Conservation (phyloP, 2,888 invertebrate species). For the Pomacea canaliculata region DNA sequence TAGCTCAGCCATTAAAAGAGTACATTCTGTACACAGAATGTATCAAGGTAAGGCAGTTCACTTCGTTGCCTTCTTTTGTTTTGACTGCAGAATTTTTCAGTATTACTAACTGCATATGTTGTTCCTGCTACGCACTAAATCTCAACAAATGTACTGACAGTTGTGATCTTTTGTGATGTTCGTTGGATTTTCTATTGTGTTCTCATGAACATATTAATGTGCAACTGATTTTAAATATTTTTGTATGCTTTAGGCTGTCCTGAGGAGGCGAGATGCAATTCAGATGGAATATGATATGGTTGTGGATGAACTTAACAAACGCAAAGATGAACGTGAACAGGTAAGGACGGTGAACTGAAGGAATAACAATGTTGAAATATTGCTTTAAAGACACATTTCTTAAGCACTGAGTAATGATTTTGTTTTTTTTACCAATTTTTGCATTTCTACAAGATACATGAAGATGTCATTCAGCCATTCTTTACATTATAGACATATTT, state of each 20-base stretch:
- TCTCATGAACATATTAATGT: too few species aligned
- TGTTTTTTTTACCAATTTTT: neutral
- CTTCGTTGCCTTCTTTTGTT: neutral
- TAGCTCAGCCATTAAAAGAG: constrained; percentile 73
- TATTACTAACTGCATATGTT: too few species aligned
- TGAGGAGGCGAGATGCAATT: constrained; percentile 76
- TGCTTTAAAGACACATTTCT: neutral
- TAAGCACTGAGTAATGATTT: neutral
- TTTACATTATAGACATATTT: too few species aligned
- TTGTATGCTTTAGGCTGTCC: constrained; percentile 67
- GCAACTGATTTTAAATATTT: too few species aligned
- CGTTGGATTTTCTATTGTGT: too few species aligned
- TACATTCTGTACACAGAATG: constrained; percentile 79
- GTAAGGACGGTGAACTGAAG: constrained; percentile 63
- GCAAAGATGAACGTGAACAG: constrained; percentile 76
- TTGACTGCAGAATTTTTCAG: too few species aligned
- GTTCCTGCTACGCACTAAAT: too few species aligned
- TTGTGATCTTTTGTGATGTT: too few species aligned
- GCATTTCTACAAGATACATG: neutral
- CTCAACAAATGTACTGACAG: too few species aligned
- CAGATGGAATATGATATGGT: constrained; percentile 78
- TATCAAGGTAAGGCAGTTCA: constrained; percentile 73
- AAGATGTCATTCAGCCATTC: too few species aligned
- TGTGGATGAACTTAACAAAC: constrained; percentile 76
- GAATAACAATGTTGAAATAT: neutral